Conservation (phyloP, 2,797 vertebrate genomes). For the Nannoperca obscura region DNA sequence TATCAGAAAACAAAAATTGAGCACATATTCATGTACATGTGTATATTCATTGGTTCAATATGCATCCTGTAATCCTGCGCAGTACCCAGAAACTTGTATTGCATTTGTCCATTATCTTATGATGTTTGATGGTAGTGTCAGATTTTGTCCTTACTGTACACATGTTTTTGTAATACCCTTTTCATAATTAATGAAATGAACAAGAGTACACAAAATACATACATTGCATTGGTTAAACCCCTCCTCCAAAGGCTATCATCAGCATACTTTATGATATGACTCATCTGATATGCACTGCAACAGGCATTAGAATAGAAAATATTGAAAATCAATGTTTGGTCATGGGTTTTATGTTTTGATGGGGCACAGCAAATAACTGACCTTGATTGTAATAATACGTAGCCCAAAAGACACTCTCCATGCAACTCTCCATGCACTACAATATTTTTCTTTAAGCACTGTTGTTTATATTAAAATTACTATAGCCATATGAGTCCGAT, state of each 20-base stretch:
- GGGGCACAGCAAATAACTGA: conserved; percentile 16
- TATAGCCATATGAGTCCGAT: conserved; percentile 19
- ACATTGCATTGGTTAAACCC: background rate
- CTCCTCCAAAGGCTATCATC: background rate
- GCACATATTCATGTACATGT: background rate
- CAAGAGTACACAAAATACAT: background rate
- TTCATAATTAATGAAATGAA: background rate
- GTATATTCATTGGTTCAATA: background rate
- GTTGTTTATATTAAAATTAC: conserved; percentile 13
- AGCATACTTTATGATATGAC: background rate
- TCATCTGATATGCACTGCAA: conserved; percentile 22
- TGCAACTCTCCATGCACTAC: conserved; percentile 10
- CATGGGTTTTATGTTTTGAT: conserved; percentile 27
- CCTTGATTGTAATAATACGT: conserved; percentile 28
- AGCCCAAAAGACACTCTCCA: background rate
- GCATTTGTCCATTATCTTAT: background rate
- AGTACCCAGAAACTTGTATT: background rate
- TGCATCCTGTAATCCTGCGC: background rate
- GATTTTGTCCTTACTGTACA: background rate
- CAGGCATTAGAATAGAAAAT: conserved; percentile 6
- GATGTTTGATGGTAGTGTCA: background rate
- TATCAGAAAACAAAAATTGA: background rate
- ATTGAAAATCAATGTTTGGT: conserved; percentile 40
- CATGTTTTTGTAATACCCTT: background rate
- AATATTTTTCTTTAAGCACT: background rate